A percentile compares a stretch with the other conserved stretches of the same genome.
These are phyloP conservation scores for Megaleporinus macrocephalus DNA, from an alignment of 2,113 vertebrate genomes.

Conservation along the genomic window DNA sequence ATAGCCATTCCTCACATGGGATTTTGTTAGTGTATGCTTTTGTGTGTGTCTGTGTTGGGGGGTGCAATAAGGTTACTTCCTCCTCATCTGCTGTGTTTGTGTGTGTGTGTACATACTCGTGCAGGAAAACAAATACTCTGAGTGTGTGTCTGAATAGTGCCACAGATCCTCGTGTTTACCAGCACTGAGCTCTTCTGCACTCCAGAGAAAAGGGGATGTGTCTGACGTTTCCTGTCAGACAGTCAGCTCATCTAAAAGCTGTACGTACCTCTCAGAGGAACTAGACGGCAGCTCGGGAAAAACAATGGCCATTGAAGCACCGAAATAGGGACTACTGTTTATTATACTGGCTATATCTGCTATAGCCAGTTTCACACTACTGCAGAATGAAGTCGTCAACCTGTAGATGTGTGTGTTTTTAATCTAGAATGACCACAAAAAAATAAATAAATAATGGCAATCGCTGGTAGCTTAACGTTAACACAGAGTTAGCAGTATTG, in stretches of 20 bases:
- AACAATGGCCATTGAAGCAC: constrained; percentile 25
- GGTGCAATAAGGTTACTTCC: constrained; percentile 11
- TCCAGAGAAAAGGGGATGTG: constrained; percentile 46
- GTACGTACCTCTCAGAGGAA: constrained; percentile 11
- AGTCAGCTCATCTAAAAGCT: constrained; percentile 11
- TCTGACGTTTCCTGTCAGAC: constrained; percentile 47
- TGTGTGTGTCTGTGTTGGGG: constrained; percentile 15
- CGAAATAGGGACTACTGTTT: not conserved
- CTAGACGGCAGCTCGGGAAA: constrained; percentile 3
- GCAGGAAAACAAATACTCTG: not conserved
- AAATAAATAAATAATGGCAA: too few species aligned
- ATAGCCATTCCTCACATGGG: too few species aligned
- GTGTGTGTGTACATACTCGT: not conserved
- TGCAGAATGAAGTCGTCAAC: not conserved
- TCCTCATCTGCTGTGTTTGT: constrained; percentile 8
- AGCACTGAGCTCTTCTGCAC: not conserved
- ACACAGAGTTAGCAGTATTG: too few species aligned
- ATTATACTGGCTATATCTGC: too few species aligned
- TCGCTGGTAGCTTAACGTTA: too few species aligned
- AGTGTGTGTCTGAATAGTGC: constrained; percentile 1
- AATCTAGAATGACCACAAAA: too few species aligned
- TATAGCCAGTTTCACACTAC: not conserved
- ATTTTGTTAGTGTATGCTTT: not conserved
- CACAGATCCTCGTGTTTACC: constrained; percentile 37
- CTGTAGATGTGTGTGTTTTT: too few species aligned